Evolutionary conservation across 2,797 vertebrate genomes (phyloP).

Genomic region (Periophthalmus magnuspinnatus): DNA sequence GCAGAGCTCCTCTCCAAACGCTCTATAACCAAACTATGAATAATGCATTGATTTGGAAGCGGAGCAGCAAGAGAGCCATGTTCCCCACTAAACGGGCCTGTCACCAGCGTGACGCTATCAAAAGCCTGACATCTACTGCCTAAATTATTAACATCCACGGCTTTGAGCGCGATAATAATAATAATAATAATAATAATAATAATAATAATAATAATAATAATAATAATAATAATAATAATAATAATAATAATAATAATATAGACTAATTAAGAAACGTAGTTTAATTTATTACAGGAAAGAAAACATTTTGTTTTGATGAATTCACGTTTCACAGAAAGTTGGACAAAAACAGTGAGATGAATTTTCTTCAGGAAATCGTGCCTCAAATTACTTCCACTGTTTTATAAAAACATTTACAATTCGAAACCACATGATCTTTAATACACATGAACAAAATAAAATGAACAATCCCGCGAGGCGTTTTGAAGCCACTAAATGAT

Average conservation of each 20-base stretch:
- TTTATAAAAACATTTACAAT: constrained; percentile 84
- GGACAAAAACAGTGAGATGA: constrained; percentile 69
- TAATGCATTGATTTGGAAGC: constrained; percentile 67
- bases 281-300: constrained; percentile 82
- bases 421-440: constrained; percentile 76
- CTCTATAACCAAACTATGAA: constrained; percentile 70
- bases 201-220: constrained; percentile 32
- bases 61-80: constrained; percentile 57
- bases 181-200: constrained; percentile 17
- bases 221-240: constrained; percentile 28
- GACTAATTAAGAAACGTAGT: constrained; percentile 71
- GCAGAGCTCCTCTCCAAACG: constrained; percentile 57
- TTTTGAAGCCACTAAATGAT: constrained; percentile 89
- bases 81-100: constrained; percentile 72
- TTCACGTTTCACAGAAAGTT: constrained; percentile 81
- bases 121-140: constrained; percentile 59
- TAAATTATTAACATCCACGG: constrained; percentile 62
- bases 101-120: constrained; percentile 69
- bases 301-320: constrained; percentile 76
- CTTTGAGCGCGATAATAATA: constrained; percentile 30
- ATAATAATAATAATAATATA: constrained; percentile 24
- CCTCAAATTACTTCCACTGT: constrained; percentile 83
- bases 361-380: constrained; percentile 70
- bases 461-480: constrained; percentile 81
- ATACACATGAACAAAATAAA: constrained; percentile 86